Percentiles rank a stretch among this genome's conserved stretches.
phyloP scores from a whole-genome alignment of 2,113 vertebrate species.

The Prionailurus bengalensis region DNA sequence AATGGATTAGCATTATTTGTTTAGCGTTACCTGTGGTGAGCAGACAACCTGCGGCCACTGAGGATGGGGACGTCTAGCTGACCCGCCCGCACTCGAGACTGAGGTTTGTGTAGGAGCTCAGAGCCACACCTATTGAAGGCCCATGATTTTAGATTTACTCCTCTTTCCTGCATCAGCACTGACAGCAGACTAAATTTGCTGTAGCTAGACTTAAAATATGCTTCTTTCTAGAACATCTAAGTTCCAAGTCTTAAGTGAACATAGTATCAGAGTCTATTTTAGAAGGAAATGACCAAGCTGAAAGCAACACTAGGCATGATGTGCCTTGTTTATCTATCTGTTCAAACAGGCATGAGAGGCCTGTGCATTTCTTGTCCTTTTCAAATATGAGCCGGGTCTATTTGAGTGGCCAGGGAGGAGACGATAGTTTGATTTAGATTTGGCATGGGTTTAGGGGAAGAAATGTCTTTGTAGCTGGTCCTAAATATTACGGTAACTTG shows the following conservation, averaged over 20 bases:
- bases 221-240: conserved; percentile 16
- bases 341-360: conserved; percentile 40
- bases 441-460: conserved; percentile 72
- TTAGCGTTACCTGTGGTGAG: neutral
- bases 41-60: neutral
- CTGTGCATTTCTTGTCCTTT: neutral
- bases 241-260: neutral
- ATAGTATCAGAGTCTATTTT: neutral
- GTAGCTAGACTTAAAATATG: neutral
- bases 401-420: conserved; percentile 56
- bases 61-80: neutral
- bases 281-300: neutral
- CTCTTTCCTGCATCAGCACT: neutral
- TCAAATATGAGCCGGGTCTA: conserved; percentile 21
- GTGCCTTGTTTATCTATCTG: conserved; percentile 59
- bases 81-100: neutral
- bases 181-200: neutral
- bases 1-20: neutral
- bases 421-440: conserved; percentile 48
- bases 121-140: neutral
- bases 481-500: conserved; percentile 78
- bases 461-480: conserved; percentile 77
- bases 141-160: neutral
- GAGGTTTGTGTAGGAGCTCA: neutral
- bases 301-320: neutral